These are phyloP conservation scores for Hipparchia sbordonii DNA, from an alignment of 2,888 invertebrate genomes.

Conservation along the genomic window DNA sequence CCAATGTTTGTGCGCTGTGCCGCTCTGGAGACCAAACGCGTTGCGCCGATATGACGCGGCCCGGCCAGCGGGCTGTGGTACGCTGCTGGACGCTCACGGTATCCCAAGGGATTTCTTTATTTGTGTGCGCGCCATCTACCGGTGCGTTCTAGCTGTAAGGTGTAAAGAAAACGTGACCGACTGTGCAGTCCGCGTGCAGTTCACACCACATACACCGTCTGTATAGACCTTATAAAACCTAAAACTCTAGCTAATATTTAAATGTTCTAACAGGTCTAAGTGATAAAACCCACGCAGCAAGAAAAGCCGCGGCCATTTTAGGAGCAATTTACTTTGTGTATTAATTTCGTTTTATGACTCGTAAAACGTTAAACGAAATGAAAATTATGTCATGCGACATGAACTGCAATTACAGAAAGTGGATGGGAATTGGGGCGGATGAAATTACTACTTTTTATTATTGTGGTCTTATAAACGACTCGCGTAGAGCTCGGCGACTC, in stretches of 20 bases:
- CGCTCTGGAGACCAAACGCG: too few species aligned
- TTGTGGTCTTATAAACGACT: slow-evolving; percentile 24
- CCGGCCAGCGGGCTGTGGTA: too few species aligned
- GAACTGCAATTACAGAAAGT: slow-evolving; percentile 57
- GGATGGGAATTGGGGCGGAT: slow-evolving; percentile 53
- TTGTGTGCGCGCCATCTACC: too few species aligned
- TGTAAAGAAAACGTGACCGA: too few species aligned
- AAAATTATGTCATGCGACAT: slow-evolving; percentile 52
- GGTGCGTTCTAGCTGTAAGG: too few species aligned
- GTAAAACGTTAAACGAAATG: slow-evolving; percentile 60
- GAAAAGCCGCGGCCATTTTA: slow-evolving; percentile 44
- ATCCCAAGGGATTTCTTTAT: too few species aligned
- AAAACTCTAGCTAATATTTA: background rate
- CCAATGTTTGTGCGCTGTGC: too few species aligned
- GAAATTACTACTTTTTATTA: slow-evolving; percentile 45
- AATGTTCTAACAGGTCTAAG: slow-evolving; percentile 9
- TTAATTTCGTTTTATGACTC: slow-evolving; percentile 55
- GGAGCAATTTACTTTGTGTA: slow-evolving; percentile 47
- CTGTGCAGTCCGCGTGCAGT: too few species aligned
- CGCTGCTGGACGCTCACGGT: too few species aligned
- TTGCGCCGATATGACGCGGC: too few species aligned
- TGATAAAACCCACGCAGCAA: slow-evolving; percentile 15
- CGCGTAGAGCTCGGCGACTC: background rate
- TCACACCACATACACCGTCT: too few species aligned
- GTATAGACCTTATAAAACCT: background rate